phyloP scores from a whole-genome alignment of 2,888 invertebrate species.

The Chrysotoxum bicinctum region DNA sequence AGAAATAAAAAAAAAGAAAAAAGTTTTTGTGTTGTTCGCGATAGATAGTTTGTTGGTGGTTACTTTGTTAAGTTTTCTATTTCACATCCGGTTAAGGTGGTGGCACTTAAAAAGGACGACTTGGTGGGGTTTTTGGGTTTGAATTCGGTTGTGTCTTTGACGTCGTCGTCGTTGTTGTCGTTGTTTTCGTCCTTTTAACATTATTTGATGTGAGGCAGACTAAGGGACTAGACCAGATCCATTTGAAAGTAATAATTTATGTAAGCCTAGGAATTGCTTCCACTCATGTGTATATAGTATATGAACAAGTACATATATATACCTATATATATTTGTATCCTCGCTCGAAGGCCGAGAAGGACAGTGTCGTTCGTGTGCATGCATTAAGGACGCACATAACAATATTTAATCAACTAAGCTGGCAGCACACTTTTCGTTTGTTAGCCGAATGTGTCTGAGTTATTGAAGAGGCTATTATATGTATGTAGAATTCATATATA shows the following conservation, averaged over 20 bases:
- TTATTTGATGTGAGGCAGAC: constrained; percentile 26
- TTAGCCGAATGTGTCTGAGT: constrained; percentile 47
- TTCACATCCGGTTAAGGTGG: constrained; percentile 51
- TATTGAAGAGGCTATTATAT: constrained; percentile 37
- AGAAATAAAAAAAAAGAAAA: constrained; percentile 10
- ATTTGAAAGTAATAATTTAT: constrained; percentile 53
- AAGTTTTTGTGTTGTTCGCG: constrained; percentile 54
- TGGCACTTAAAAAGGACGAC: constrained; percentile 46
- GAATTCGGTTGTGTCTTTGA: constrained; percentile 30
- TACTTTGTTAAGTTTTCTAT: constrained; percentile 45
- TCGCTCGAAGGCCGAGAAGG: constrained; percentile 13
- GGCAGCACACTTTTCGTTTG: constrained; percentile 40
- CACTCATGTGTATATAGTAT: background rate
- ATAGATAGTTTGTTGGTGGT: constrained; percentile 59
- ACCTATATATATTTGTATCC: background rate
- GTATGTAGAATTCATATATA: background rate
- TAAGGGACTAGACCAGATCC: constrained; percentile 25
- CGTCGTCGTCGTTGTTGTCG: background rate
- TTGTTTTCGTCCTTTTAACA: constrained; percentile 8
- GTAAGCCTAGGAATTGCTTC: constrained; percentile 33
- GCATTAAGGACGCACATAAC: constrained; percentile 40
- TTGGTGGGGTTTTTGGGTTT: constrained; percentile 16
- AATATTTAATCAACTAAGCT: constrained; percentile 65
- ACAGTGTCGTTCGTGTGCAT: constrained; percentile 32
- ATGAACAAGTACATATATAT: background rate